Conservation (phyloP, 2,797 vertebrate species). For the Melanogrammus aeglefinus region DNA sequence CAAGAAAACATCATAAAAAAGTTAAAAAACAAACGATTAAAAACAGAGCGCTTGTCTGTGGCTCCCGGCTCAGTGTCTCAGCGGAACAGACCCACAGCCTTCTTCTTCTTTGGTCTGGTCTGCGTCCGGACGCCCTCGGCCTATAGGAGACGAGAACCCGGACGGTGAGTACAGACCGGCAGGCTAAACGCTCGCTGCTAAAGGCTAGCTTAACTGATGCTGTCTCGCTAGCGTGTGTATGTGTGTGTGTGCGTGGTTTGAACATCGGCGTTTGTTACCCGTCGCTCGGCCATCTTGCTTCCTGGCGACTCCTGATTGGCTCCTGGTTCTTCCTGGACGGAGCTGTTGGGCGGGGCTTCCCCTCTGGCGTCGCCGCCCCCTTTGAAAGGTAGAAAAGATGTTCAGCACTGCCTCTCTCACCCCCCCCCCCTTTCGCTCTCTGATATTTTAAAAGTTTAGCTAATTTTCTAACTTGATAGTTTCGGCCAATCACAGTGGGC, state of each 20-base stretch:
- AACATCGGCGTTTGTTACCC: background rate
- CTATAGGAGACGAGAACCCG: slow-evolving; percentile 29
- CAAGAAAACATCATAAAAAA: background rate
- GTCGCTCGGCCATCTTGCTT: slow-evolving; percentile 12
- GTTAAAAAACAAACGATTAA: no score
- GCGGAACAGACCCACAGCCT: slow-evolving; percentile 68
- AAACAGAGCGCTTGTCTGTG: background rate
- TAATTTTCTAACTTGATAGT: no score
- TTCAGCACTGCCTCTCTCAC: no score
- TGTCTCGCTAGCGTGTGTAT: no score
- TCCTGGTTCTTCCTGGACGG: background rate
- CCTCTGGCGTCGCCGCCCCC: background rate
- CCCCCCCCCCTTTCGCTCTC: no score
- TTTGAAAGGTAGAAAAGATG: slow-evolving; percentile 7
- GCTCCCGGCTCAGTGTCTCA: slow-evolving; percentile 38
- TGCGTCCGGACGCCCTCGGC: slow-evolving; percentile 13
- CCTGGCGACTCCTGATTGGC: background rate
- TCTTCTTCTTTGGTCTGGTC: slow-evolving; percentile 74
- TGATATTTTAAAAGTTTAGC: background rate
- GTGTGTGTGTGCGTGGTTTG: no score
- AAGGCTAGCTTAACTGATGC: no score
- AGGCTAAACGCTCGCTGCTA: no score
- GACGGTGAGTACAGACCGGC: no score
- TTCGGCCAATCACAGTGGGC: background rate
- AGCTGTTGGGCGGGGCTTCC: background rate